phyloP scores from a whole-genome alignment of 2,797 vertebrate genomes.

The Epinephelus coioides region DNA sequence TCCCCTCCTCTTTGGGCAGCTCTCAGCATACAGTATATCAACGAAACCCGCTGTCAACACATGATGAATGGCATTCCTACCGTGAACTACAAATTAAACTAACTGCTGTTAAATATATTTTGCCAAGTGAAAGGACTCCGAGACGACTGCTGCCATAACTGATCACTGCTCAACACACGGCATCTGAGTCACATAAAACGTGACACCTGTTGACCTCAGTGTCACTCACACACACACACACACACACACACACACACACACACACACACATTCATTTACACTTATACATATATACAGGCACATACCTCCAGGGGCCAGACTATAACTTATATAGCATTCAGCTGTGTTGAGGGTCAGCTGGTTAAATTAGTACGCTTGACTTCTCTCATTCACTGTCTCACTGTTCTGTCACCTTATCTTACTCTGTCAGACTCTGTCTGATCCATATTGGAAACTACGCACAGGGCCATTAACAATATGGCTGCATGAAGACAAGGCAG shows the following conservation, averaged over 20 bases:
- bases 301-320: slow-evolving; percentile 52
- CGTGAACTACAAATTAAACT: slow-evolving; percentile 15
- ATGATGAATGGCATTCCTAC: neutral
- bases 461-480: neutral
- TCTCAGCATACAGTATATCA: neutral
- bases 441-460: slow-evolving; percentile 17
- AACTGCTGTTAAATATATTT: slow-evolving; percentile 23
- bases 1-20: neutral
- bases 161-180: slow-evolving; percentile 27
- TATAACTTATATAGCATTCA: slow-evolving; percentile 75
- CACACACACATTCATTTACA: neutral
- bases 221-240: slow-evolving; percentile 18
- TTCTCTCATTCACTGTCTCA: slow-evolving; percentile 37
- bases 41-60: slow-evolving; percentile 23
- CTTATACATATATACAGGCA: slow-evolving; percentile 3
- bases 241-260: too few relatives aligned
- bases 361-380: slow-evolving; percentile 61
- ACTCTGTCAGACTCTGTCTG: neutral
- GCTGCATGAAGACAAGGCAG: neutral
- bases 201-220: slow-evolving; percentile 73
- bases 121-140: slow-evolving; percentile 27
- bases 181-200: slow-evolving; percentile 47
- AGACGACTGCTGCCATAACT: slow-evolving; percentile 38
- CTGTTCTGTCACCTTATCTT: slow-evolving; percentile 17
- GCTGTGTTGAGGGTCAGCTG: slow-evolving; percentile 77